Conservation (phyloP, 2,797 vertebrate genomes). For the Acanthurus tractus region DNA sequence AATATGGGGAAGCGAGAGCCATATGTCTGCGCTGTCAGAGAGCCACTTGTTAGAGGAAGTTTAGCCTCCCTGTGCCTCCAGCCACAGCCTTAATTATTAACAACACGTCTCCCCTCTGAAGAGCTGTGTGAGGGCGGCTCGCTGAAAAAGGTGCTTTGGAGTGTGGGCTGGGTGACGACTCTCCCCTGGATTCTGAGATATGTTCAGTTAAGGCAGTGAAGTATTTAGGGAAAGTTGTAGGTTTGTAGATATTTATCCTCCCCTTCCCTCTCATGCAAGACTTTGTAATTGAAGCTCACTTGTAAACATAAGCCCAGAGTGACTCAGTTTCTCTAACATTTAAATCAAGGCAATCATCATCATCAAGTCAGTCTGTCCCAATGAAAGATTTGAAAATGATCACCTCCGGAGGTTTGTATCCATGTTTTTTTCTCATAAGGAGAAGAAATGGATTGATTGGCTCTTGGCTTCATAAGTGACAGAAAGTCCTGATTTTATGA, state of each 20-base stretch:
- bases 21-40: conserved; percentile 84
- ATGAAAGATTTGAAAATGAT: conserved; percentile 45
- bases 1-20: conserved; percentile 76
- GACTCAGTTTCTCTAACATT: conserved; percentile 54
- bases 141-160: conserved; percentile 75
- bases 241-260: conserved; percentile 34
- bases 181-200: conserved; percentile 58
- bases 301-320: conserved; percentile 60
- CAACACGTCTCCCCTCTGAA: conserved; percentile 81
- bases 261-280: conserved; percentile 29
- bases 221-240: conserved; percentile 42
- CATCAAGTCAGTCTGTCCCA: conserved; percentile 44
- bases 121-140: conserved; percentile 75
- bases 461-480: conserved; percentile 9
- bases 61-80: conserved; percentile 85
- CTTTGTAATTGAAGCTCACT: conserved; percentile 59
- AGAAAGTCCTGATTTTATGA: conserved; percentile 47
- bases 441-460: conserved; percentile 42
- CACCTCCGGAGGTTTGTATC: conserved; percentile 31
- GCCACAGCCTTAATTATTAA: conserved; percentile 88
- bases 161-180: conserved; percentile 63
- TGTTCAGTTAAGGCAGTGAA: conserved; percentile 36
- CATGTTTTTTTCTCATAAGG: conserved; percentile 19
- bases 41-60: conserved; percentile 87
- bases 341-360: conserved; percentile 56